phyloP scores from a whole-genome alignment of 2,888 invertebrate genomes.

The Lasioglossum pauxillum region DNA sequence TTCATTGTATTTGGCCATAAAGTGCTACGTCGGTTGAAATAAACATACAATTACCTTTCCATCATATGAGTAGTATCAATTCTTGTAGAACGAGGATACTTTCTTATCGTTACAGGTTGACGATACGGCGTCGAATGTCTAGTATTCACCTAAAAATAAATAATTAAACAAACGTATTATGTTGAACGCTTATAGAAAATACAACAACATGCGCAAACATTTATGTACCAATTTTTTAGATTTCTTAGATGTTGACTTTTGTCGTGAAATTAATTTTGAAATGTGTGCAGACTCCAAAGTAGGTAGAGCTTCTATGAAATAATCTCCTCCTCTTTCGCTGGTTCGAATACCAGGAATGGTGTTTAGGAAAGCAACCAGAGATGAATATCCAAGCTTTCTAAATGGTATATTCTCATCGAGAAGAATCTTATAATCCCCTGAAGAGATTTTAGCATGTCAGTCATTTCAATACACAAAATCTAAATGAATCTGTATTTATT shows the following conservation, averaged over 20 bases:
- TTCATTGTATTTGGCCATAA: not conserved
- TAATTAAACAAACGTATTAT: not conserved
- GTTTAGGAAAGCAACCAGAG: constrained; percentile 87
- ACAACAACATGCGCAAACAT: not conserved
- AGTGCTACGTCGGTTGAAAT: not conserved
- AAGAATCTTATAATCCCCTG: constrained; percentile 88
- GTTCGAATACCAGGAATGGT: constrained; percentile 87
- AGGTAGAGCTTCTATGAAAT: constrained; percentile 86
- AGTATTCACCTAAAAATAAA: constrained; percentile 19
- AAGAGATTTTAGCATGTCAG: constrained; percentile 60
- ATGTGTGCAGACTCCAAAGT: constrained; percentile 88
- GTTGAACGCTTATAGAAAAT: not conserved
- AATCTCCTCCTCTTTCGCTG: constrained; percentile 85
- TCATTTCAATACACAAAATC: not conserved
- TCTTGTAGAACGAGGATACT: not conserved
- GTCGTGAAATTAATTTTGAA: constrained; percentile 82
- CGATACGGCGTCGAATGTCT: constrained; percentile 33
- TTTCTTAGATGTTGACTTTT: constrained; percentile 76
- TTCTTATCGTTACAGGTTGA: constrained; percentile 12
- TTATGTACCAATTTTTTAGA: constrained; percentile 48
- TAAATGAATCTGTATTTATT: not conserved
- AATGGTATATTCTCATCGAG: constrained; percentile 89
- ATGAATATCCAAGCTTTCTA: constrained; percentile 86
- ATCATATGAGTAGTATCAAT: constrained; percentile 13
- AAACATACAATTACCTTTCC: constrained; percentile 28